phyloP scores from a whole-genome alignment of 2,888 invertebrate species.

The Nematopogon swammerdamellus region DNA sequence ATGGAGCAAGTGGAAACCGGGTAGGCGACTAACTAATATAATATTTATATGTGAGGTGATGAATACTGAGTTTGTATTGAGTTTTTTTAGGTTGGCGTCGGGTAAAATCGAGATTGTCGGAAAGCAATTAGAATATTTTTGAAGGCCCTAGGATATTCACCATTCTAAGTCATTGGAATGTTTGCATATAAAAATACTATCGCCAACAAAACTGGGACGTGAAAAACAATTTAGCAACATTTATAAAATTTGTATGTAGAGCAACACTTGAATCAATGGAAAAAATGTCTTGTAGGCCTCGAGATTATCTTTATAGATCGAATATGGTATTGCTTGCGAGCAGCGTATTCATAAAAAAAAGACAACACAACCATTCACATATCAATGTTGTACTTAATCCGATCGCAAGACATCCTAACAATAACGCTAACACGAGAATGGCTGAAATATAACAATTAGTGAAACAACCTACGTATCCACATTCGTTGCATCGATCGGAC shows the following conservation, averaged over 20 bases:
- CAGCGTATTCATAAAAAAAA: slow-evolving; percentile 34
- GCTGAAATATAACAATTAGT: slow-evolving; percentile 26
- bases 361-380: slow-evolving; percentile 22
- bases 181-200: slow-evolving; percentile 17
- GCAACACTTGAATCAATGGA: slow-evolving; percentile 16
- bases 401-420: slow-evolving; percentile 29
- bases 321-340: slow-evolving; percentile 34
- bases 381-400: slow-evolving; percentile 45
- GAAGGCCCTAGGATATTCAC: too few species aligned
- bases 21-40: too few species aligned
- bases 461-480: slow-evolving; percentile 44
- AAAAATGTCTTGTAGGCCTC: slow-evolving; percentile 23
- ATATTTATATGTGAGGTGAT: too few species aligned
- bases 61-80: too few species aligned
- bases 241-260: background rate
- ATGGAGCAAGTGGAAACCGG: too few species aligned
- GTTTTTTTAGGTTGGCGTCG: too few species aligned
- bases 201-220: slow-evolving; percentile 14
- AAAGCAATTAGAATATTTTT: too few species aligned
- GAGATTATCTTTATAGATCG: slow-evolving; percentile 15
- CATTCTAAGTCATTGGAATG: slow-evolving; percentile 51
- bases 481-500: slow-evolving; percentile 47
- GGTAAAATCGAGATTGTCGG: too few species aligned
- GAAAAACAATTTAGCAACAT: background rate
- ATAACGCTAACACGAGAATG: slow-evolving; percentile 10